Percentiles rank a stretch among this genome's conserved stretches.
Conservation (phyloP, 2,888 invertebrate species). For the Chirona hameri region DNA sequence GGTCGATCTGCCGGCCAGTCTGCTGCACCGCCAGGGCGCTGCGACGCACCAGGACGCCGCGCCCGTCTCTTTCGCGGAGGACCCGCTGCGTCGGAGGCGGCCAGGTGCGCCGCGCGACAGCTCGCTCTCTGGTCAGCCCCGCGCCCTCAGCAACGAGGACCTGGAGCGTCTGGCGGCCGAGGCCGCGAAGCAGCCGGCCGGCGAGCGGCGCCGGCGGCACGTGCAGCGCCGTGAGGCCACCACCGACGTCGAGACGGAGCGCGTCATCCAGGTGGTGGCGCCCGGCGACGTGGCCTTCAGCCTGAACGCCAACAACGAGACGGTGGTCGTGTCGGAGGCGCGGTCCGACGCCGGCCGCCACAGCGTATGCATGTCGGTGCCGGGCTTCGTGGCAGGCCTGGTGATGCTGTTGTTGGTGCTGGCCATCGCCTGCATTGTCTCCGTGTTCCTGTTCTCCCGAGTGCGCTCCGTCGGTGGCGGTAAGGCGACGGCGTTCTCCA, state of each 20-base stretch:
- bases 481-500: conserved; percentile 61
- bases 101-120: conserved; percentile 40
- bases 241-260: conserved; percentile 52
- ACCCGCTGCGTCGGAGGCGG: conserved; percentile 54
- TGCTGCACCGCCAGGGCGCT: conserved; percentile 41
- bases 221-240: conserved; percentile 72
- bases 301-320: conserved; percentile 74
- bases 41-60: not conserved
- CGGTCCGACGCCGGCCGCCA: conserved; percentile 72
- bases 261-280: conserved; percentile 51
- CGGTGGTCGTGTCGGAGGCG: conserved; percentile 79
- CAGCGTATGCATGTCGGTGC: conserved; percentile 83
- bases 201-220: conserved; percentile 50
- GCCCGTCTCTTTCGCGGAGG: conserved; percentile 44
- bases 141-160: conserved; percentile 79
- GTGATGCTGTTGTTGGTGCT: conserved; percentile 85
- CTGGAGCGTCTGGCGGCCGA: conserved; percentile 50
- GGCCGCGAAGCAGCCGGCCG: conserved; percentile 58
- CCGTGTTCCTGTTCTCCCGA: conserved; percentile 85
- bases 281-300: conserved; percentile 57
- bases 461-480: conserved; percentile 85
- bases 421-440: conserved; percentile 83
- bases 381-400: conserved; percentile 85
- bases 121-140: conserved; percentile 76
- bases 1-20: conserved; percentile 55